Base-by-base conservation (phyloP, 2,888 invertebrate species). In the Aporophyla nigra region DNA sequence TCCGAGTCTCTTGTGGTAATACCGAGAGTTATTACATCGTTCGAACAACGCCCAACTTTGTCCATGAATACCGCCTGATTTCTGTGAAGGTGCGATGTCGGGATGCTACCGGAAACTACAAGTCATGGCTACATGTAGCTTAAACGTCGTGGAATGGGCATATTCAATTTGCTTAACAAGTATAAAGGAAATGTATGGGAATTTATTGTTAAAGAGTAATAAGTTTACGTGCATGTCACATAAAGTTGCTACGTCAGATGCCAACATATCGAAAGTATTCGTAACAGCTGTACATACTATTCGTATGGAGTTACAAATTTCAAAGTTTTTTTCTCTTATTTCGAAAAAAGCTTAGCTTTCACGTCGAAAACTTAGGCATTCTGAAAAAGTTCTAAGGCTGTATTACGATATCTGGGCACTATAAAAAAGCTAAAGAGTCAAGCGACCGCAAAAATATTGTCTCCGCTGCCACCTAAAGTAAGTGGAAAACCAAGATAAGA, bases 1-100 rank as follows among this genome's bases (percentile, higher is more conserved):
- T 92, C 85, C 85, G 68, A 88, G 80, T 85, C 88, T 89, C 88
- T 84, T 78, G 89, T 80, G 89, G 88, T 88, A 87, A 85, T 85
- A 59, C 80, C 46, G 67, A 74, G 80, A 87, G 78, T 91, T 89
- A 91, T 89, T 89, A 88, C 89, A 84, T 80, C 86, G 84, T 87
- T 86, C 81, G 82, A 76, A 86, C 80, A 88, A 85, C 80, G 85
- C 68, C 74, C 46, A 88, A 90, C 83, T 88, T 90, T 83, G 76
- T 77, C 77, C 78, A 78, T 86, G 88, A 89, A 85, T 83, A 68
- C 76, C 46, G 73, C 58, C 81, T 83, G 76, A 82, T 84, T 80
- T 68, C 72, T 49, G 73, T 24, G 66, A 78, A 62, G 82, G 54
- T 78, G 72, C 74, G 67, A 68, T 76, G 75, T 78, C 72, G 73